Percentiles rank a stretch among this genome's conserved stretches.
Conservation (phyloP, 1,140 invertebrate species). For the Lutraria rhynchaena region DNA sequence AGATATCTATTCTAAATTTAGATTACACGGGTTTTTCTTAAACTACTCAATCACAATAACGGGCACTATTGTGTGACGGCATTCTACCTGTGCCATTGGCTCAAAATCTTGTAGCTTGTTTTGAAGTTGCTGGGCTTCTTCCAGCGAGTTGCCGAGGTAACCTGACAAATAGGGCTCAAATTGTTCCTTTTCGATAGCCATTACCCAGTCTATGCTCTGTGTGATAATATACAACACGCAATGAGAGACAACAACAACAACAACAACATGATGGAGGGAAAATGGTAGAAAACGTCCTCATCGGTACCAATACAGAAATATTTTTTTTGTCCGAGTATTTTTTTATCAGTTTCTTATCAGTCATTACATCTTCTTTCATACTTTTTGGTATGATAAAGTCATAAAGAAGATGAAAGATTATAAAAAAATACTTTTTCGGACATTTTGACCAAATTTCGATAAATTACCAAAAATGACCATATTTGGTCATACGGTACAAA, state of each 20-base stretch:
- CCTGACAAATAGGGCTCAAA: conserved; percentile 80
- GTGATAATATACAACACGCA: conserved; percentile 54
- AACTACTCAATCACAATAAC: conserved; percentile 28
- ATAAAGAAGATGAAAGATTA: too few relatives aligned
- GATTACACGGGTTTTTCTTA: conserved; percentile 19
- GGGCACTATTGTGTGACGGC: conserved; percentile 8
- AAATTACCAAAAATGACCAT: too few relatives aligned
- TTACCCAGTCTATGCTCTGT: conserved; percentile 80
- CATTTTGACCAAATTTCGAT: too few relatives aligned
- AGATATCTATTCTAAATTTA: conserved; percentile 18
- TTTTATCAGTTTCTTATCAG: too few relatives aligned
- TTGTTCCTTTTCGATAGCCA: conserved; percentile 79
- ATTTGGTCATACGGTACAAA: too few relatives aligned
- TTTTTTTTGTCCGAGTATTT: too few relatives aligned
- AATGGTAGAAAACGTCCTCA: too few relatives aligned
- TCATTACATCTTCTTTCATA: too few relatives aligned
- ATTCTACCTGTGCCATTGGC: conserved; percentile 84
- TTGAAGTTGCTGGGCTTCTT: conserved; percentile 85
- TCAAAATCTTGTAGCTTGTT: conserved; percentile 85
- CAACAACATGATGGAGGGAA: too few relatives aligned
- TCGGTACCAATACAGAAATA: too few relatives aligned
- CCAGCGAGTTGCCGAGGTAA: conserved; percentile 83
- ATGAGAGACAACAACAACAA: conserved; percentile 21
- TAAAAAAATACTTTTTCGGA: too few relatives aligned
- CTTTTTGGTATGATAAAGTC: too few relatives aligned